Evolutionary conservation across 1,140 invertebrate species (phyloP).

Genomic region (Drosophila gunungcola): DNA sequence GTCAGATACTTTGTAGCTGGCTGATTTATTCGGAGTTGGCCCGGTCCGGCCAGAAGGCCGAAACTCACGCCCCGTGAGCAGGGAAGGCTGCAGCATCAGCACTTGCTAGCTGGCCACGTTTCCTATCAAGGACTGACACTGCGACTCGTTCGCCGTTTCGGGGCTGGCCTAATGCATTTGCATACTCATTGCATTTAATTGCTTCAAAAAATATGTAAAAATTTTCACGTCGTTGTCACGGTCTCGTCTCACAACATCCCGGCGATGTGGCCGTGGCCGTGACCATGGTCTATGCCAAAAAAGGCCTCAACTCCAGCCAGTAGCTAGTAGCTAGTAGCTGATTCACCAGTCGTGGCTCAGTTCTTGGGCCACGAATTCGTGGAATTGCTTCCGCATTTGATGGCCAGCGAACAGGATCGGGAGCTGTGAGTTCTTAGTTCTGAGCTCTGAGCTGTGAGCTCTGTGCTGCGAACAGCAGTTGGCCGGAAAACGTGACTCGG

Average conservation of each 20-base stretch:
- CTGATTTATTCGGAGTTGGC: conserved; percentile 60
- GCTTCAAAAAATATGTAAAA: conserved; percentile 79
- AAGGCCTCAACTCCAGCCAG: conserved; percentile 55
- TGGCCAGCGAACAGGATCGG: conserved; percentile 43
- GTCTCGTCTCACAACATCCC: conserved; percentile 35
- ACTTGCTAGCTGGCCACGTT: conserved; percentile 59
- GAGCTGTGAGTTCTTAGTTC: conserved; percentile 10
- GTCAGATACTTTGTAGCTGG: conserved; percentile 68
- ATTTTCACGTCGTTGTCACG: conserved; percentile 67
- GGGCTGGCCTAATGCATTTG: conserved; percentile 69
- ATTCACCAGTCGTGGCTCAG: conserved; percentile 65
- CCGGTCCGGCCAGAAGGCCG: conserved; percentile 50
- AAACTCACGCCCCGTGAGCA: conserved; percentile 60
- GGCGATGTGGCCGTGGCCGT: conserved; percentile 43
- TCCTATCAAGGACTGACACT: conserved; percentile 55
- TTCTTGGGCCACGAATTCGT: conserved; percentile 77
- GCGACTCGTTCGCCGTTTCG: conserved; percentile 32
- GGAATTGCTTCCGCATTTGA: conserved; percentile 78
- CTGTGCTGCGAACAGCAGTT: conserved; percentile 50
- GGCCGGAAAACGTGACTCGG: conserved; percentile 74
- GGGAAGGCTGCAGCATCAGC: conserved; percentile 38
- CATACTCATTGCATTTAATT: conserved; percentile 80
- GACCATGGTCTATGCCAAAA: conserved; percentile 63
- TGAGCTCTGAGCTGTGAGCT: conserved; percentile 24
- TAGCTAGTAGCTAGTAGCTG: conserved; percentile 18